Base-by-base conservation (phyloP, 2,888 invertebrate genomes). In the Chrysomela aeneicollis region DNA sequence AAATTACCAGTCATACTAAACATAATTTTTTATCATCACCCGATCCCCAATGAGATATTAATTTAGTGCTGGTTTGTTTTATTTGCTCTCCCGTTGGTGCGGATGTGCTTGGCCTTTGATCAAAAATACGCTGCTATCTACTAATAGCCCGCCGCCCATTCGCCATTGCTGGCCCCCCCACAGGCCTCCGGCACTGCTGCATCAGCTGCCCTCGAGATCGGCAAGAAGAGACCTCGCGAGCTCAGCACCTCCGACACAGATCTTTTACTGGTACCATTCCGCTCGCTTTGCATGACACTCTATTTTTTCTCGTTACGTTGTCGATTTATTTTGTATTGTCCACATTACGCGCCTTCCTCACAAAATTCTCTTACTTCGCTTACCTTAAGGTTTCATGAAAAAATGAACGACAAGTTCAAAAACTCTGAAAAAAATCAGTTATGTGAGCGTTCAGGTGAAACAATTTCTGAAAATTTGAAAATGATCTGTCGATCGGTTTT, bases 161-260 rank as follows among this genome's bases (percentile, higher is more conserved):
- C 86, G 80, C 84, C 86, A 81, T 86, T 87, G 84, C 86, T 88
- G 87, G 87, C 89, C 86, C 81, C 80, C 77, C 71, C n/a, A n/a
- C n/a, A 76, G 73, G 78, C 78, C 70, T 62, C 69, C 63, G 68
- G 69, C 63, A 42, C 42, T 79, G 71, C 73, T 57, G 74, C 74
- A 59, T 76, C 80, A 88, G 87, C 88, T 85, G 87, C 88, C 87
- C 88, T 92, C 89, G 93, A 94, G 90, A 88, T 91, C 87, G 94
- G 93, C 91, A 95, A 95, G 93, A 95, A 95, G 91, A 94, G 95
- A 88, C 92, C 94, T 89, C 92, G 90, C 86, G 90, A 91, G 86
- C 86, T 87, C 83, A 81, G 82, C 74, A 81, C 87, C 86, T 88
- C 89, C 86, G 90, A 90, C 87, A 92, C 92, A 87, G 92, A 93